Conservation (phyloP, 1,140 invertebrate genomes). For the Micrasema longulum region DNA sequence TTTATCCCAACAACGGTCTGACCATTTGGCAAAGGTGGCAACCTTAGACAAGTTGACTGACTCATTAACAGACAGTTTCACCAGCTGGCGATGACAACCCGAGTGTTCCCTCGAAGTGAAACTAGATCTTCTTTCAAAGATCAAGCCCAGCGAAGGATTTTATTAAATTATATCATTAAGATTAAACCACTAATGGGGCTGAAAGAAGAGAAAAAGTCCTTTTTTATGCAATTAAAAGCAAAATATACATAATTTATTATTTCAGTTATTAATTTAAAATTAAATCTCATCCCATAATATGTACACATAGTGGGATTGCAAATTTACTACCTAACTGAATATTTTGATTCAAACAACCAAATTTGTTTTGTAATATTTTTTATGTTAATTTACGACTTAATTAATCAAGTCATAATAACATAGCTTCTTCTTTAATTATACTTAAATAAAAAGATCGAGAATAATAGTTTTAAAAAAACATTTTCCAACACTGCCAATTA, state of each 20-base stretch:
- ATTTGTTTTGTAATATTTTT: too few relatives aligned
- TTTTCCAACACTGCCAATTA: slow-evolving; percentile 25
- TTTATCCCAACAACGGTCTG: slow-evolving; percentile 10
- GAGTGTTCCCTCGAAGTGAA: slow-evolving; percentile 30
- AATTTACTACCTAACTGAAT: too few relatives aligned
- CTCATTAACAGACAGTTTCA: background rate
- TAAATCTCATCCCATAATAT: too few relatives aligned
- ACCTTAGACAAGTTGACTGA: slow-evolving; percentile 9
- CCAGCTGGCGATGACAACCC: background rate
- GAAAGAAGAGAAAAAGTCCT: slow-evolving; percentile 30
- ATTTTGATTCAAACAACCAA: too few relatives aligned
- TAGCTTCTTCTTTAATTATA: too few relatives aligned
- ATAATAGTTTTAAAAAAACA: too few relatives aligned
- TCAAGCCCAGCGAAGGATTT: slow-evolving; percentile 33
- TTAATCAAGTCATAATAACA: too few relatives aligned
- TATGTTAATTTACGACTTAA: too few relatives aligned
- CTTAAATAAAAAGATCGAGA: too few relatives aligned
- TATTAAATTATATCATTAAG: slow-evolving; percentile 22
- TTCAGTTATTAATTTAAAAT: too few relatives aligned
- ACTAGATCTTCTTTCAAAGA: slow-evolving; percentile 43
- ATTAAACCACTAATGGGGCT: slow-evolving; percentile 26
- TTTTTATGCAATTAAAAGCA: background rate
- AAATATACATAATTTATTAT: too few relatives aligned
- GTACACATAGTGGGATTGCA: too few relatives aligned
- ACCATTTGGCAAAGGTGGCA: slow-evolving; percentile 23